A percentile compares a stretch with the other conserved stretches of the same genome.
Conservation (phyloP, 2,113 vertebrate genomes). For the Indri indri region DNA sequence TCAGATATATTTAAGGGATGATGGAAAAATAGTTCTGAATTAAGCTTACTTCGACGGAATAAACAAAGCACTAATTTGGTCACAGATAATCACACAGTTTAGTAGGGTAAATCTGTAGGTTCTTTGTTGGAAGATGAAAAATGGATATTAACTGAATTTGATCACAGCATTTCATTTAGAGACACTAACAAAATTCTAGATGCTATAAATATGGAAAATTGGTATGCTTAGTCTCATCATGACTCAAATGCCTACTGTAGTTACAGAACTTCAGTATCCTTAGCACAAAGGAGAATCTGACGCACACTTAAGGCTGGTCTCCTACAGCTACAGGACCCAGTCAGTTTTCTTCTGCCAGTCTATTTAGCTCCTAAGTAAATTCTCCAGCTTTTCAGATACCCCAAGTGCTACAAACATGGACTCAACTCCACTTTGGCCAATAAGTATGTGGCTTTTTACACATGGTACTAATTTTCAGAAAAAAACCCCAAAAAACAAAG, state of each 20-base stretch:
- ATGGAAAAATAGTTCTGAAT: neutral
- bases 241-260: neutral
- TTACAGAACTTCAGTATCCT: neutral
- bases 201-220: neutral
- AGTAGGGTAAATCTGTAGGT: neutral
- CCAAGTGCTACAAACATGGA: conserved; percentile 47
- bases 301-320: neutral
- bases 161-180: neutral
- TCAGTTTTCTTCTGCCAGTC: neutral
- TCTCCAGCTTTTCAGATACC: conserved; percentile 59
- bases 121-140: neutral
- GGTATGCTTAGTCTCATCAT: neutral
- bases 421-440: conserved; percentile 51
- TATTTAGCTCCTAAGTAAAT: neutral
- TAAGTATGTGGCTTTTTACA: conserved; percentile 5
- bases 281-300: neutral
- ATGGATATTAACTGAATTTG: neutral
- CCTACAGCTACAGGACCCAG: neutral
- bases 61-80: neutral
- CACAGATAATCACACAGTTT: neutral
- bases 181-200: conserved; percentile 4
- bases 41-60: neutral
- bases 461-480: conserved; percentile 52
- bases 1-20: conserved; percentile 3
- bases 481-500: neutral